Evolutionary conservation across 2,888 invertebrate genomes (phyloP).

Genomic region (Drosophila nr. perissopoda): DNA sequence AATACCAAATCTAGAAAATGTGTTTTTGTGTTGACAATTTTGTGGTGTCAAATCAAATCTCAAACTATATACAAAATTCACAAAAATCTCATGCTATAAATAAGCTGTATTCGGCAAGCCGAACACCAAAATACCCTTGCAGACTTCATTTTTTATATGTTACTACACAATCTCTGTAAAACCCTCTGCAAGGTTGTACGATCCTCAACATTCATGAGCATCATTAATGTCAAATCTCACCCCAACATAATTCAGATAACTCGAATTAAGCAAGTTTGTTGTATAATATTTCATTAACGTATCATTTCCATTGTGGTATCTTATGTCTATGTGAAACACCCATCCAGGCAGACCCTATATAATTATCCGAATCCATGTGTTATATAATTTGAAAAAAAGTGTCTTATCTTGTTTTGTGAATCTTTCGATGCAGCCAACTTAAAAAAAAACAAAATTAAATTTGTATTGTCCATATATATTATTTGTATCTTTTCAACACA

Average conservation of each 20-base stretch:
- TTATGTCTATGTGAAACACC: not conserved
- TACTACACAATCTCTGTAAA: not conserved
- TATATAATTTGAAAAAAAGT: not conserved
- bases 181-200: conserved; percentile 34
- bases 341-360: not conserved
- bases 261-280: conserved; percentile 3
- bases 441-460: not conserved
- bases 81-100: conserved; percentile 14
- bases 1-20: conserved; percentile 65
- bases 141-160: conserved; percentile 10
- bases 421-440: conserved; percentile 17
- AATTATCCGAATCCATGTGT: not conserved
- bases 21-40: conserved; percentile 60
- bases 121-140: conserved; percentile 44
- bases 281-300: not conserved
- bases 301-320: conserved; percentile 3
- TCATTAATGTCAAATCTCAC: conserved; percentile 10
- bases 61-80: conserved; percentile 16
- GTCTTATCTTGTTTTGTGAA: not conserved
- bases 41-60: conserved; percentile 31
- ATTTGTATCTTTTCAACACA: conserved; percentile 13
- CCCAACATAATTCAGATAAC: conserved; percentile 2
- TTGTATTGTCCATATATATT: not conserved
- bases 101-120: conserved; percentile 32
- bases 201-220: conserved; percentile 14